Conservation (phyloP, 1,140 invertebrate genomes). For the Chironomus striatipennis region DNA sequence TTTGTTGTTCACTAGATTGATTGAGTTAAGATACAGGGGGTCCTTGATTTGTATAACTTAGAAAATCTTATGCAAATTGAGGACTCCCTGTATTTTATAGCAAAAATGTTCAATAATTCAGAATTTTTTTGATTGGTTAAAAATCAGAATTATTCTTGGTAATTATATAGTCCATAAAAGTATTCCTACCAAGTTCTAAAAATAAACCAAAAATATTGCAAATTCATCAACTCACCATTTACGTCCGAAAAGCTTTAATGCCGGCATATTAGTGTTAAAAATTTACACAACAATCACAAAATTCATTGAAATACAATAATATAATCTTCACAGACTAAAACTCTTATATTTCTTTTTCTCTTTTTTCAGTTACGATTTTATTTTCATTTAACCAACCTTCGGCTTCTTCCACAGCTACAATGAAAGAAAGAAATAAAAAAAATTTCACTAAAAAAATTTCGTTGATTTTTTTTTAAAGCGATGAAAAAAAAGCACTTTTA, state of each 20-base stretch:
- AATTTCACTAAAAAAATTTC: not conserved
- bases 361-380: too few species aligned
- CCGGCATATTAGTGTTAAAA: constrained; percentile 49
- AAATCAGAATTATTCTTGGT: too few species aligned
- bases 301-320: not conserved
- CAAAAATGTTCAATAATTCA: too few species aligned
- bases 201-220: too few species aligned
- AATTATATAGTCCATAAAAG: not conserved
- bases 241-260: constrained; percentile 62
- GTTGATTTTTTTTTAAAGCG: not conserved
- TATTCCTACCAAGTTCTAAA: too few species aligned
- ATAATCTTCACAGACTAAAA: not conserved
- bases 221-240: constrained; percentile 45
- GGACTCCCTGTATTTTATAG: too few species aligned
- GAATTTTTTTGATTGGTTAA: too few species aligned
- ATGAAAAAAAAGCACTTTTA: not conserved
- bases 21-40: too few species aligned
- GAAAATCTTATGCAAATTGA: too few species aligned
- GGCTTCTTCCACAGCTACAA: not conserved
- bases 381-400: too few species aligned
- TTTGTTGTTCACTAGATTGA: too few species aligned
- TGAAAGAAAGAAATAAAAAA: not conserved
- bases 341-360: not conserved
- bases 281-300: not conserved
- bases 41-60: too few species aligned